Evolutionary conservation across 2,797 vertebrate species (phyloP), one percentile per base, ranked within the genome.

Genomic region (Phrynocephalus vlangalii): DNA sequence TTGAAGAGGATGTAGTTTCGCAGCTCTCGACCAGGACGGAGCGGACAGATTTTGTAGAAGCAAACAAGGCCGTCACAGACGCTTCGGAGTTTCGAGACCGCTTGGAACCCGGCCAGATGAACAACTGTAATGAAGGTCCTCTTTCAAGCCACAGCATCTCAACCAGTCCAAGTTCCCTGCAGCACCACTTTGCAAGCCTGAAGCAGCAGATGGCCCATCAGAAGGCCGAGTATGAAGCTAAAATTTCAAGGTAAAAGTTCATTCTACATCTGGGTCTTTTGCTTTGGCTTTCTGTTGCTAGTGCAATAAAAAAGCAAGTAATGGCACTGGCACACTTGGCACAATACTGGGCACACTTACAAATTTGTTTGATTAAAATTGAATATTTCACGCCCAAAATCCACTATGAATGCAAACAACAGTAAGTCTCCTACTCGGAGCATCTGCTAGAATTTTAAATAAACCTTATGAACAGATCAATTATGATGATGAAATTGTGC

Each of bases 211-310:
- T 88, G 87, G 52, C 50, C 82, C 60, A 16, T 38, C 63, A 94
- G 85, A 93, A 89, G 75, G 91, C 83, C 0, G 79, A 94, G 67
- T 67, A 92, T 0, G 0, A 94, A 78, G 38, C 90, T 18, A 8
- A 86, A 80, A 88, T 80, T 3, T 72, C 85, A 88, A 94, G 91
- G 93, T 91, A 90, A 91, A 70, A 33, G 63, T 22, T 85, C 86
- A 11, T 1, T 1, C 16, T 1, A 26, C 75, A 38, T 38, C 72
- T 15, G 68, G 56, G 26, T 0, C 72, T 2, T 24, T 50, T 18
- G 8, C 60, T 2, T 33, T 28, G 52, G 80, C 26, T 70, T 15
- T 77, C 5, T 0, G 86, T 0, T 2, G 79, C 77, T 77, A 75
- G 72, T 22, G 68, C 63, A 38, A 80, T 0, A 50, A 5, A 0